Evolutionary conservation across 35 echinoderm and acorn worm genomes (phyloP).

Genomic region (Lytechinus variegatus): DNA sequence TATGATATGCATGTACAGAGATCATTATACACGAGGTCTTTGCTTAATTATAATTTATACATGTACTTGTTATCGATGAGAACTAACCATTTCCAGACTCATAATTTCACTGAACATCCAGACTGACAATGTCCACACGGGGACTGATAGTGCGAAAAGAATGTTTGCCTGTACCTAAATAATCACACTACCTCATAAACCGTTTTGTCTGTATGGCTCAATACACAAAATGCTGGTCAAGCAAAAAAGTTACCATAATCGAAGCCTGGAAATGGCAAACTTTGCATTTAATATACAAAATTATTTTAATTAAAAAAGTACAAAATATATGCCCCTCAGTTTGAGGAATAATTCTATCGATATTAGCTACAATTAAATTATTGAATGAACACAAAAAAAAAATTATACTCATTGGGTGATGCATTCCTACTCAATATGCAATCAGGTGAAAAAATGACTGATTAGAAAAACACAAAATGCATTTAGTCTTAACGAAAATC

Average conservation of each 20-base stretch:
- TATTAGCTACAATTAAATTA: neutral
- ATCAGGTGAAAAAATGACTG: too few relatives aligned
- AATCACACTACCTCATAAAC: too few relatives aligned
- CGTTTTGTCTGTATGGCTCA: too few relatives aligned
- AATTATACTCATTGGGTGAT: neutral
- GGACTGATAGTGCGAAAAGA: too few relatives aligned
- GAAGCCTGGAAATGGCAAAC: constrained; percentile 1
- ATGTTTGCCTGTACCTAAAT: too few relatives aligned
- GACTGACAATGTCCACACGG: too few relatives aligned
- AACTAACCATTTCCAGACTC: neutral
- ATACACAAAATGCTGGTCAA: neutral
- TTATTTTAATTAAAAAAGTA: neutral
- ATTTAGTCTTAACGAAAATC: too few relatives aligned
- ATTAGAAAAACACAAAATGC: too few relatives aligned
- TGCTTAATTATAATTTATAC: neutral
- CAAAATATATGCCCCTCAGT: neutral
- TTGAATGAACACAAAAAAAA: neutral
- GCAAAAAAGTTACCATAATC: neutral
- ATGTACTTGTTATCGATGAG: neutral
- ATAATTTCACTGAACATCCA: too few relatives aligned
- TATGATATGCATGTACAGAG: neutral
- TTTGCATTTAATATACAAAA: neutral
- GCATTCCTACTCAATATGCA: too few relatives aligned
- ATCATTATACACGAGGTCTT: neutral
- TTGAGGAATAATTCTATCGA: neutral